Percentiles rank a stretch among this genome's conserved stretches.
phyloP scores from a whole-genome alignment of 2,888 invertebrate genomes.

The Polydesmus complanatus region DNA sequence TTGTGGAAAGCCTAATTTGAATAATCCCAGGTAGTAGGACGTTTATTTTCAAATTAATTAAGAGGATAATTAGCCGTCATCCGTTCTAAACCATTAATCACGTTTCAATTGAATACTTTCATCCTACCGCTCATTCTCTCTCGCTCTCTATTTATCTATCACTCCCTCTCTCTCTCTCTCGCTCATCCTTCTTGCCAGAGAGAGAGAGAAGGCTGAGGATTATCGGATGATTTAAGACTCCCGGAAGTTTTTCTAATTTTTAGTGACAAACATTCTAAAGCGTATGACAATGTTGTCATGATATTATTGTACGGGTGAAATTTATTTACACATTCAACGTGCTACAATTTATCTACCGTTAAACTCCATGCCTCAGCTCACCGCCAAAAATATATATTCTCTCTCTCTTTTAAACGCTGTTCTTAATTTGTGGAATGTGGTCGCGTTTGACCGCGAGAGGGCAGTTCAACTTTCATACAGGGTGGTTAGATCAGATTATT shows the following conservation, averaged over 20 bases:
- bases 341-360: background rate
- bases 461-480: background rate
- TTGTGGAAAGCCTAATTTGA: no score
- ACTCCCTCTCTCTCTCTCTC: no score
- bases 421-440: background rate
- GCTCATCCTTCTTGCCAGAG: no score
- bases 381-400: background rate
- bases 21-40: no score
- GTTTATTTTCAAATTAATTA: background rate
- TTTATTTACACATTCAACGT: background rate
- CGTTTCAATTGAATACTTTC: no score
- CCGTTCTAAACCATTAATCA: background rate
- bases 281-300: background rate
- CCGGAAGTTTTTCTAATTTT: background rate
- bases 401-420: background rate
- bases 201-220: background rate
- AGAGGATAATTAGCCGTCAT: background rate
- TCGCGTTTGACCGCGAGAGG: background rate
- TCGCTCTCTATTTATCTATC: no score
- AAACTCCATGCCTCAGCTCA: background rate
- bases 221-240: background rate
- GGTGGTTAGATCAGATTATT: no score
- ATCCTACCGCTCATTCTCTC: no score
- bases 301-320: background rate
- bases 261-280: background rate